Evolutionary conservation across 2,113 vertebrate species (phyloP).

Genomic region (Tetrao urogallus): DNA sequence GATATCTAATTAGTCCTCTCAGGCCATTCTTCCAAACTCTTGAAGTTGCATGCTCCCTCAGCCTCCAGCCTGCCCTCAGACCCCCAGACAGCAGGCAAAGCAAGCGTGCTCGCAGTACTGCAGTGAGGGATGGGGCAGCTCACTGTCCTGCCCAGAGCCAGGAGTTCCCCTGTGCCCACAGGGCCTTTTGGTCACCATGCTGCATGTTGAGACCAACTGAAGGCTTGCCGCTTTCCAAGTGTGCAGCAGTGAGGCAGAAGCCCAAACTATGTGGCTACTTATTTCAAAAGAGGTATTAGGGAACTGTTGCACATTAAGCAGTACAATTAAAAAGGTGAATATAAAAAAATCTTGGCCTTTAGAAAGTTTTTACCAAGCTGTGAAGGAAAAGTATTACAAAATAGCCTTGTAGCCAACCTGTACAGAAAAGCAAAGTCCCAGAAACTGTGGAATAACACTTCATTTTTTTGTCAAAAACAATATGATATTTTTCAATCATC

Average conservation of each 20-base stretch:
- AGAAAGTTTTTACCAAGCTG: not conserved
- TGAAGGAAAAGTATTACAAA: not conserved
- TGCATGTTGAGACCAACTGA: not conserved
- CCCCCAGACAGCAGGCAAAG: not conserved
- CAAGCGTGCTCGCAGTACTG: fast-evolving
- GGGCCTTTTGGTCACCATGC: not conserved
- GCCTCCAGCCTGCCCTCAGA: not conserved
- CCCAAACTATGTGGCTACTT: not conserved
- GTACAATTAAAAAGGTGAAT: not conserved
- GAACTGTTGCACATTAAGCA: not conserved
- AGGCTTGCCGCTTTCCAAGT: not conserved
- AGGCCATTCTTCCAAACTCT: not conserved
- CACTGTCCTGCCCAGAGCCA: not conserved
- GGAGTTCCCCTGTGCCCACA: not conserved
- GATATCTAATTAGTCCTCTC: not conserved
- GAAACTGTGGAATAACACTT: not conserved
- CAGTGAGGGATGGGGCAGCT: fast-evolving
- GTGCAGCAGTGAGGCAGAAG: not conserved
- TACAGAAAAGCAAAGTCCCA: not conserved
- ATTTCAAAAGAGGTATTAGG: not conserved
- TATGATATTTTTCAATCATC: not conserved
- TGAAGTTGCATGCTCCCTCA: not conserved
- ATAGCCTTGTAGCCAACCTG: not conserved
- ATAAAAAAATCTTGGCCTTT: not conserved
- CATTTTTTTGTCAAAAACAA: not conserved